phyloP scores from a whole-genome alignment of 2,797 vertebrate genomes.

The Eleutherodactylus coqui region DNA sequence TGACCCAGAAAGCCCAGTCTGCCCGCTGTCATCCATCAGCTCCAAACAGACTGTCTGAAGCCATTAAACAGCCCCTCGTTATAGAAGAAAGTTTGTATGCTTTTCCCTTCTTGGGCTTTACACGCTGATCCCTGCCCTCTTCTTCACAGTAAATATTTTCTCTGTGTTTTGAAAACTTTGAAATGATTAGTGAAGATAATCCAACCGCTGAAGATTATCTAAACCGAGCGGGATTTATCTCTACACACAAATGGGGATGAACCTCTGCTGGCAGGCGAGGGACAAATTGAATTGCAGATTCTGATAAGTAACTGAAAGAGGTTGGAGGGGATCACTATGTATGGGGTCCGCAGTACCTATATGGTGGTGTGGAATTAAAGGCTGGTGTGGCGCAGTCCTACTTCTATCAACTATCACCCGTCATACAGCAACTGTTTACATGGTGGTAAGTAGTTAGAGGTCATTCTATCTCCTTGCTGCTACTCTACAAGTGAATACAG shows the following conservation, averaged over 20 bases:
- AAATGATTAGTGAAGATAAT: slow-evolving; percentile 63
- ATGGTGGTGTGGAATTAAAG: not conserved
- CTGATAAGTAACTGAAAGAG: slow-evolving; percentile 45
- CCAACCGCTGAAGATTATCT: slow-evolving; percentile 51
- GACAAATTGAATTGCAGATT: slow-evolving; percentile 28
- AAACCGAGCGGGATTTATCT: slow-evolving; percentile 59
- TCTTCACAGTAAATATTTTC: slow-evolving; percentile 61
- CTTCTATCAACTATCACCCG: not conserved
- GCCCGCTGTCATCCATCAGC: slow-evolving; percentile 57
- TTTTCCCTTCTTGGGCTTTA: slow-evolving; percentile 38
- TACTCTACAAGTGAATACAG: not conserved
- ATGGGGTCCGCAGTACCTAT: slow-evolving; percentile 25
- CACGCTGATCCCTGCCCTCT: slow-evolving; percentile 28
- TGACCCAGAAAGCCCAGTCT: slow-evolving; percentile 38
- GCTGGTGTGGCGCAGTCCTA: not conserved
- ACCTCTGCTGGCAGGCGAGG: slow-evolving; percentile 49
- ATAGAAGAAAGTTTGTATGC: slow-evolving; percentile 41
- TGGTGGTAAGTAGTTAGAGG: not conserved
- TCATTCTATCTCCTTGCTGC: not conserved
- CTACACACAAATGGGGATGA: slow-evolving; percentile 43
- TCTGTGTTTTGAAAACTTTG: slow-evolving; percentile 59
- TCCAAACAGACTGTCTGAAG: slow-evolving; percentile 59
- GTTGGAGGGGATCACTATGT: slow-evolving; percentile 27
- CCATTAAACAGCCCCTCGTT: slow-evolving; percentile 59
- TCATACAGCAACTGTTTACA: not conserved